A percentile compares a stretch with the other conserved stretches of the same genome.
These are phyloP conservation scores for Xiphophorus maculatus DNA, from an alignment of 2,113 vertebrate species.

Conservation along the genomic window DNA sequence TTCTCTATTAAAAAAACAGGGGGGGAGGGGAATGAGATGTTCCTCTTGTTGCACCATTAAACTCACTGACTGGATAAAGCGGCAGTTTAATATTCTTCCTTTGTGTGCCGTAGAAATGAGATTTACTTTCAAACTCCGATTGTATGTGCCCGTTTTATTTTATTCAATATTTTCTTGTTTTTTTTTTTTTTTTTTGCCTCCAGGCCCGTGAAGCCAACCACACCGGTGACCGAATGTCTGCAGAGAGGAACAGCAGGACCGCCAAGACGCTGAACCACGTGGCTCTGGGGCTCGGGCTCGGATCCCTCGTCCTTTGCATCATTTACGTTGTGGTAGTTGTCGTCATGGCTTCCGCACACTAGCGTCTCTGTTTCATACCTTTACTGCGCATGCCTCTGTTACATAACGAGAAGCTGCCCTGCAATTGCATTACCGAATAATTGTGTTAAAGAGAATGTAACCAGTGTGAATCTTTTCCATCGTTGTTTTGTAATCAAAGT, in stretches of 20 bases:
- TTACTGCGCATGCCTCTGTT: background rate
- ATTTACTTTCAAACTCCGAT: background rate
- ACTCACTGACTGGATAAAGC: no score
- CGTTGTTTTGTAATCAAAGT: background rate
- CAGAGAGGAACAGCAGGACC: slow-evolving; percentile 55
- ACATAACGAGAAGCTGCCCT: background rate
- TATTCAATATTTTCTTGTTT: background rate
- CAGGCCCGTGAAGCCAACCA: slow-evolving; percentile 64
- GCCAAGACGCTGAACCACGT: slow-evolving; percentile 63
- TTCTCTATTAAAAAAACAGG: no score
- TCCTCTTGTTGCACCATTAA: no score
- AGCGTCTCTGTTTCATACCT: background rate
- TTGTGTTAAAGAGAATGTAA: background rate
- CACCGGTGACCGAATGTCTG: slow-evolving; percentile 23
- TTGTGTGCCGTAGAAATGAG: no score
- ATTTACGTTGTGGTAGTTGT: rapidly evolving
- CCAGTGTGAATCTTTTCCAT: background rate
- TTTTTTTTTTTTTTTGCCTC: background rate
- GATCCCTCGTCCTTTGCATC: rapidly evolving
- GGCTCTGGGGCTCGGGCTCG: slow-evolving; percentile 58
- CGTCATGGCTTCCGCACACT: rapidly evolving
- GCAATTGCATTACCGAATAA: background rate
- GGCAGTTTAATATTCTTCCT: no score
- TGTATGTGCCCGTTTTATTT: background rate
- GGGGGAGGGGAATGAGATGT: no score